Conservation (phyloP, 1,140 invertebrate genomes). For the Anadara kagoshimensis region DNA sequence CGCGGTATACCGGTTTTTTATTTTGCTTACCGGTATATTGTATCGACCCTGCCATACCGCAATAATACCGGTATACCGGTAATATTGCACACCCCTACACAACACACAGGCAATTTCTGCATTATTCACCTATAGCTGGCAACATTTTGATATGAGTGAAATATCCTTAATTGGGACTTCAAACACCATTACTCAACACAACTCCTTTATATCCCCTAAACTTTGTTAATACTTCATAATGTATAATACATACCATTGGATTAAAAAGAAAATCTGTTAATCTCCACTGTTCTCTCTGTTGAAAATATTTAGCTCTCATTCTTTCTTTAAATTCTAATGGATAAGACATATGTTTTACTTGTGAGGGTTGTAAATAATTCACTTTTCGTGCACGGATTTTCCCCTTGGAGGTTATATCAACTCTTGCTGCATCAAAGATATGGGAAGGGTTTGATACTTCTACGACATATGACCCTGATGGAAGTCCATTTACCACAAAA, state of each 20-base stretch:
- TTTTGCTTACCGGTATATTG: too few relatives aligned
- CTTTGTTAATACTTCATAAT: too few relatives aligned
- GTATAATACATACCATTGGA: conserved; percentile 87
- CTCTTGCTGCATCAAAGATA: conserved; percentile 77
- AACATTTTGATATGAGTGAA: too few relatives aligned
- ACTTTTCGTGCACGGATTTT: conserved; percentile 96
- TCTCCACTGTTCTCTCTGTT: conserved; percentile 93
- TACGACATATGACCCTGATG: conserved; percentile 95
- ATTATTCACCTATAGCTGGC: too few relatives aligned
- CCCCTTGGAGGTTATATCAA: conserved; percentile 78
- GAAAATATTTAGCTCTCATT: conserved; percentile 91
- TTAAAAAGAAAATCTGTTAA: conserved; percentile 96
- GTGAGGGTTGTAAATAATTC: conserved; percentile 93
- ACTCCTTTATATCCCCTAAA: not conserved
- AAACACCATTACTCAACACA: too few relatives aligned
- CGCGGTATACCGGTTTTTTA: too few relatives aligned
- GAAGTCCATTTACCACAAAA: conserved; percentile 91
- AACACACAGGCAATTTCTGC: too few relatives aligned
- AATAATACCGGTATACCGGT: too few relatives aligned
- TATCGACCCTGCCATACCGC: too few relatives aligned
- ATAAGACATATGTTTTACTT: conserved; percentile 83
- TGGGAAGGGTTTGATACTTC: conserved; percentile 94
- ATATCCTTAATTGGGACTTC: too few relatives aligned
- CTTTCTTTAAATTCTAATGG: conserved; percentile 91
- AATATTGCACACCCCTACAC: too few relatives aligned